Evolutionary conservation across 2,113 vertebrate genomes (phyloP).

Genomic region (Leucopsar rothschildi): DNA sequence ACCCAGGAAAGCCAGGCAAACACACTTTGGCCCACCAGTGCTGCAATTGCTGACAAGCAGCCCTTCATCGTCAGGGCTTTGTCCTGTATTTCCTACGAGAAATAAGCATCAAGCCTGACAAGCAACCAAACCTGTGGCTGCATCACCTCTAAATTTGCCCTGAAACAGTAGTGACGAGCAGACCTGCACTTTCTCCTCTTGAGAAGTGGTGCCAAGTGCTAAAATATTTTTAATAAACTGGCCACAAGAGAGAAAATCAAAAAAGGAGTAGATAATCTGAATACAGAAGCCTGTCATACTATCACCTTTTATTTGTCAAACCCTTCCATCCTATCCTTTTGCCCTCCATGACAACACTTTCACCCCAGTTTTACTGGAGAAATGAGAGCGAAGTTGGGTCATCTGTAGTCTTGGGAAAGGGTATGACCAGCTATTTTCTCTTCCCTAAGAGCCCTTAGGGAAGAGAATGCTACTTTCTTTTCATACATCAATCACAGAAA

Average conservation of each 20-base stretch:
- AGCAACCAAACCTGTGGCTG: rapidly evolving
- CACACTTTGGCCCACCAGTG: background rate
- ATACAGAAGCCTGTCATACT: background rate
- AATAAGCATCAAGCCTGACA: background rate
- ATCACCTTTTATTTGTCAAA: background rate
- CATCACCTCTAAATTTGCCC: background rate
- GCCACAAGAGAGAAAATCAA: background rate
- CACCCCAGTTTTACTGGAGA: background rate
- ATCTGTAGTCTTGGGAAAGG: background rate
- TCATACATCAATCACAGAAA: background rate
- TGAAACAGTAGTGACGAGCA: background rate
- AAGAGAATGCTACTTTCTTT: background rate
- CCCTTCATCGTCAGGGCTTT: background rate
- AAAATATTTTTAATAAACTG: background rate
- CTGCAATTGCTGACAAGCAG: background rate
- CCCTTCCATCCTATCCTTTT: background rate
- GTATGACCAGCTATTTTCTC: background rate
- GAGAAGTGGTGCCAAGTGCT: background rate
- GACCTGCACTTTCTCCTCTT: background rate
- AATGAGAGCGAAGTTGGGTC: background rate
- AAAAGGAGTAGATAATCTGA: background rate
- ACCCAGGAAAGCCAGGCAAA: slow-evolving; percentile 25
- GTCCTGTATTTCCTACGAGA: background rate
- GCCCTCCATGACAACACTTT: background rate
- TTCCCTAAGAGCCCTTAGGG: background rate